A percentile compares a stretch with the other conserved stretches of the same genome.
Evolutionary conservation across 2,797 vertebrate species (phyloP).

Genomic region (Mormyrops attenuatus): DNA sequence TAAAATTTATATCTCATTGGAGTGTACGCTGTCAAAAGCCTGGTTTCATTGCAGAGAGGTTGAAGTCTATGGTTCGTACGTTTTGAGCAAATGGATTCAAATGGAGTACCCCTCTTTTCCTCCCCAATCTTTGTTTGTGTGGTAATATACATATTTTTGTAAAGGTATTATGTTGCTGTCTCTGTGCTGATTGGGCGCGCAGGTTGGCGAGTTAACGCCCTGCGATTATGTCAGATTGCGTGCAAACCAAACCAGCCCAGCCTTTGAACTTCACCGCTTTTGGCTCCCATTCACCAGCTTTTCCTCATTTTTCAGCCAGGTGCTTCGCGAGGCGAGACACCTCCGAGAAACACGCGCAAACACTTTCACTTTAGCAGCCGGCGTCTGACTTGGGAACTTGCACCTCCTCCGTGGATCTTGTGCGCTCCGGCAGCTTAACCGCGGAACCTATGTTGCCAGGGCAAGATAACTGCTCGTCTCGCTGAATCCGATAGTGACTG

Average conservation of each 20-base stretch:
- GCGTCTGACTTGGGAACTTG: constrained; percentile 56
- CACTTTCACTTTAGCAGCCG: constrained; percentile 34
- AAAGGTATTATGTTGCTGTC: constrained; percentile 71
- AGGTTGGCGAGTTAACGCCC: constrained; percentile 84
- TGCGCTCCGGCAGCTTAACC: constrained; percentile 42
- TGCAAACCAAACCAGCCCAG: constrained; percentile 80
- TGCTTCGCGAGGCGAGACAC: constrained; percentile 71
- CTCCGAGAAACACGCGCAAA: constrained; percentile 53
- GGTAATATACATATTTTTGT: constrained; percentile 61
- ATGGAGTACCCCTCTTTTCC: constrained; percentile 45
- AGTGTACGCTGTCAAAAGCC: constrained; percentile 39
- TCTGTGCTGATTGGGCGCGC: constrained; percentile 80
- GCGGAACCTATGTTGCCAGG: constrained; percentile 28
- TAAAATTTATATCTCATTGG: constrained; percentile 26
- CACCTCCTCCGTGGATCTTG: constrained; percentile 65
- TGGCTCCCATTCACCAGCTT: constrained; percentile 75
- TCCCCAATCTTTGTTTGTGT: constrained; percentile 65
- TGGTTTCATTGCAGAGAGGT: constrained; percentile 51
- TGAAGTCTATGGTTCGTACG: constrained; percentile 53
- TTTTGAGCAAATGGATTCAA: constrained; percentile 57
- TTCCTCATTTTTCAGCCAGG: constrained; percentile 81
- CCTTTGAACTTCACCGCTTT: constrained; percentile 92
- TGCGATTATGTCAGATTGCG: constrained; percentile 90
- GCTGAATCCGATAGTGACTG: constrained; percentile 46
- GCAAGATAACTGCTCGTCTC: constrained; percentile 45